These are phyloP conservation scores for Beris morrisii DNA, from an alignment of 2,888 invertebrate genomes.

Conservation along the genomic window DNA sequence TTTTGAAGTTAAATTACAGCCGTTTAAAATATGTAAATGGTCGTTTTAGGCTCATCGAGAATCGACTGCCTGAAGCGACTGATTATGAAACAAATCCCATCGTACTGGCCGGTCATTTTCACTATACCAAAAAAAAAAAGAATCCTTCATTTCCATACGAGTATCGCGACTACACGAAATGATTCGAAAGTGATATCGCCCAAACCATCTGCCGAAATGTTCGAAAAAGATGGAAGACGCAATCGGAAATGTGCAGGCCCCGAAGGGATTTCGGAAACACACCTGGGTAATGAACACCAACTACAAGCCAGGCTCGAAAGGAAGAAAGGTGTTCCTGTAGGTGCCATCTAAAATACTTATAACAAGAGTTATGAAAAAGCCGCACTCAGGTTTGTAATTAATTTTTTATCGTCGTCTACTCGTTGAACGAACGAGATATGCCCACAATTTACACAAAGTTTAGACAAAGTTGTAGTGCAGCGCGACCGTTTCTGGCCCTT, in stretches of 20 bases:
- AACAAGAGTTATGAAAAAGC: background rate
- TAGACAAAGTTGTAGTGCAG: too few species aligned
- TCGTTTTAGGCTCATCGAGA: conserved; percentile 3
- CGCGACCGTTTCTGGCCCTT: background rate
- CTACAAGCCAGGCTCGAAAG: background rate
- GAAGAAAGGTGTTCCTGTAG: background rate
- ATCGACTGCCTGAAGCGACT: conserved; percentile 9
- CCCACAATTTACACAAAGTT: too few species aligned
- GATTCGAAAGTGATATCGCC: background rate
- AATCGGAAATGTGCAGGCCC: conserved; percentile 5
- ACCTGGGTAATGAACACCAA: background rate
- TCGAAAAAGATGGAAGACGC: conserved; percentile 9
- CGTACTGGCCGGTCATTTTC: conserved; percentile 1
- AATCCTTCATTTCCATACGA: background rate
- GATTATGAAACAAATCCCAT: conserved; percentile 10
- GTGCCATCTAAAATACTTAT: background rate
- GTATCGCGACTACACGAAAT: background rate
- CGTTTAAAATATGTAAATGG: conserved; percentile 13
- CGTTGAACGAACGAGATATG: too few species aligned
- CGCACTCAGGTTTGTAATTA: background rate
- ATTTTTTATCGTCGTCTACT: too few species aligned
- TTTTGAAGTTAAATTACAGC: conserved; percentile 6
- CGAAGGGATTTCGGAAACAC: conserved; percentile 3
- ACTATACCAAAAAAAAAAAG: background rate
- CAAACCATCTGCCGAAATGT: conserved; percentile 21